Percentiles rank a stretch among this genome's conserved stretches.
Evolutionary conservation across 1,140 invertebrate species (phyloP).

Genomic region (Melipona quadrifasciata): DNA sequence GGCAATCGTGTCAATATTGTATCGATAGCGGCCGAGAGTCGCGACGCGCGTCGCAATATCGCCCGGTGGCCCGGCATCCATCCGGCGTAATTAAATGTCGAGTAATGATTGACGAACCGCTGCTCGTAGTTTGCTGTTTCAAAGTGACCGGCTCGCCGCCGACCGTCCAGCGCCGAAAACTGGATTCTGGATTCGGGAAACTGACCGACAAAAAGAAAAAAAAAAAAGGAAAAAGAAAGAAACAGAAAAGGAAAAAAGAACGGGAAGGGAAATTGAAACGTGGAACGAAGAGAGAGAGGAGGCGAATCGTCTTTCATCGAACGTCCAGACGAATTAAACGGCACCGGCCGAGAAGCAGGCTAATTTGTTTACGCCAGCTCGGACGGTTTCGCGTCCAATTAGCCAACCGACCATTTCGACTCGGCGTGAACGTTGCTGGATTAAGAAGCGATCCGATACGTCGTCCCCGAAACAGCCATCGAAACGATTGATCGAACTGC

Average conservation of each 20-base stretch:
- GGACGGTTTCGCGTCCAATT: conserved; percentile 38
- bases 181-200: not conserved
- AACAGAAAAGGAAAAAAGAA: too few species aligned
- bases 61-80: not conserved
- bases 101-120: conserved; percentile 37
- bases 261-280: too few species aligned
- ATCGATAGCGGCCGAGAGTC: conserved; percentile 22
- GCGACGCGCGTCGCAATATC: conserved; percentile 39
- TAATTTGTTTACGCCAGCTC: conserved; percentile 31
- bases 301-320: conserved; percentile 26
- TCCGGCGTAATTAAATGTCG: conserved; percentile 47
- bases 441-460: not conserved
- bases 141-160: not conserved
- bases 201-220: rapidly evolving
- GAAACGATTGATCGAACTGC: not conserved
- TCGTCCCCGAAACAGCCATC: not conserved
- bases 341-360: not conserved
- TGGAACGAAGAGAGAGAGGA: too few species aligned
- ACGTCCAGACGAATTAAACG: conserved; percentile 10
- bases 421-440: not conserved
- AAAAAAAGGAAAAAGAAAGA: too few species aligned
- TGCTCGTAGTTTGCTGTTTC: conserved; percentile 1
- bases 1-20: conserved; percentile 46
- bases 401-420: not conserved
- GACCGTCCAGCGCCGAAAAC: not conserved